Evolutionary conservation across 2,113 vertebrate species (phyloP), one percentile per base, ranked within the genome.

Genomic region (Lota lota): DNA sequence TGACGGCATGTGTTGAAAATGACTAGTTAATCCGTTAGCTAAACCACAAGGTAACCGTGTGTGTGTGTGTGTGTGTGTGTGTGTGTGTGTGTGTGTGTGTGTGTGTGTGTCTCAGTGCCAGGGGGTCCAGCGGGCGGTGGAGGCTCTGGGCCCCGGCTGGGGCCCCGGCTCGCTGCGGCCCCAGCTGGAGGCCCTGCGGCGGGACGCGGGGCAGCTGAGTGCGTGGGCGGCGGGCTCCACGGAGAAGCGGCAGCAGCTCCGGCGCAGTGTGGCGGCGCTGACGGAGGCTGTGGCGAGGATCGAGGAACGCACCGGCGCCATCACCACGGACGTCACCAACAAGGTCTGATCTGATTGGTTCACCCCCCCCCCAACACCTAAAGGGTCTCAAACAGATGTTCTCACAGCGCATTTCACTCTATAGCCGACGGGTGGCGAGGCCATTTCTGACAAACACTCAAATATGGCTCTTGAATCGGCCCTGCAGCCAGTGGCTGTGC

Each of bases 181-280:
- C 70, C 89, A 88, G 61, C 70, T 94, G 75, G 91, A 92, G 74
- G 83, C 50, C 58, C 71, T 98, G 72, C 88, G 94, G 75, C 87
- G 82, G 74, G 93, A 95, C 54, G 87, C 94, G 20, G 33, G 69
- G 20, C 80, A 73, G 47, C 85, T 96, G 81, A 92, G 94, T 89
- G 86, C 80, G 2, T 90, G 92, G 92, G 89, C 90, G 2, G 83
- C 75, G 0, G 83, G 69, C 24, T 70, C 94, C 70, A 87, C 73
- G 0, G 88, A 90, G 68, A 93, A 90, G 17, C 88, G 92, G 17
- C 75, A 85, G 59, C 75, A 89, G 63, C 61, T 95, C 50, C 92
- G 93, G 24, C 78, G 74, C 76, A 95, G 93, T 73, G 47, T 97
- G 80, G 87, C 84, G 0, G 50, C 74, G 0, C 90, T 98, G 65